Conservation (phyloP, 2,888 invertebrate genomes). For the Ischnus inquisitorius region DNA sequence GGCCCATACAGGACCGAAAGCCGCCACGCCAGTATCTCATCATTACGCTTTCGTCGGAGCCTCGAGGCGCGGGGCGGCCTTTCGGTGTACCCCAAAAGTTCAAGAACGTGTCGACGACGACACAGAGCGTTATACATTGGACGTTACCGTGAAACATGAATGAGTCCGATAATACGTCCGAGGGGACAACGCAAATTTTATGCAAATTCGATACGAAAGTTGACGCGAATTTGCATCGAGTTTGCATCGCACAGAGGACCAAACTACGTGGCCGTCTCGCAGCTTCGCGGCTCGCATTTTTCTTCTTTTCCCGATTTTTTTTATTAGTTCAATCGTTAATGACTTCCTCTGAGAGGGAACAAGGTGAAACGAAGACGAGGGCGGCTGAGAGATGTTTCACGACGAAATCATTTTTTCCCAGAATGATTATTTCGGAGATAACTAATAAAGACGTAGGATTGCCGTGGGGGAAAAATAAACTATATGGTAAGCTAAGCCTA, state of each 20-base stretch:
- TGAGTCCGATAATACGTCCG: slow-evolving; percentile 63
- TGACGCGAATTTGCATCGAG: slow-evolving; percentile 66
- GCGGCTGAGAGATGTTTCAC: not conserved
- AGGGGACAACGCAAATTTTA: slow-evolving; percentile 65
- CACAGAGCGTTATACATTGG: slow-evolving; percentile 17
- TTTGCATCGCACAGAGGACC: slow-evolving; percentile 61
- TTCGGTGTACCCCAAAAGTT: slow-evolving; percentile 55
- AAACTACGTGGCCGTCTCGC: slow-evolving; percentile 37
- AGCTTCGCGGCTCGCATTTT: slow-evolving; percentile 32
- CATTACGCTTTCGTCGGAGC: slow-evolving; percentile 48
- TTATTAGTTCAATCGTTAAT: slow-evolving; percentile 19
- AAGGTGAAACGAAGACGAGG: not conserved
- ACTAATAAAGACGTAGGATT: not conserved
- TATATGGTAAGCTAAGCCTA: too few relatives aligned
- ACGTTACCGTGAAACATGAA: slow-evolving; percentile 57
- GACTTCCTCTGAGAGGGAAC: not conserved
- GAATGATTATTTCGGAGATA: not conserved
- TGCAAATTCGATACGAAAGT: slow-evolving; percentile 65
- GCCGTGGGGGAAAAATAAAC: not conserved
- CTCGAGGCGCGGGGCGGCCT: not conserved
- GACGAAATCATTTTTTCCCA: not conserved
- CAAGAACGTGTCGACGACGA: slow-evolving; percentile 35
- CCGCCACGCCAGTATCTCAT: slow-evolving; percentile 28
- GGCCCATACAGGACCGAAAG: slow-evolving; percentile 15
- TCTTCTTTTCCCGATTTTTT: slow-evolving; percentile 29